phyloP scores from a whole-genome alignment of 2,113 vertebrate species.

The Cephalophus harveyi region DNA sequence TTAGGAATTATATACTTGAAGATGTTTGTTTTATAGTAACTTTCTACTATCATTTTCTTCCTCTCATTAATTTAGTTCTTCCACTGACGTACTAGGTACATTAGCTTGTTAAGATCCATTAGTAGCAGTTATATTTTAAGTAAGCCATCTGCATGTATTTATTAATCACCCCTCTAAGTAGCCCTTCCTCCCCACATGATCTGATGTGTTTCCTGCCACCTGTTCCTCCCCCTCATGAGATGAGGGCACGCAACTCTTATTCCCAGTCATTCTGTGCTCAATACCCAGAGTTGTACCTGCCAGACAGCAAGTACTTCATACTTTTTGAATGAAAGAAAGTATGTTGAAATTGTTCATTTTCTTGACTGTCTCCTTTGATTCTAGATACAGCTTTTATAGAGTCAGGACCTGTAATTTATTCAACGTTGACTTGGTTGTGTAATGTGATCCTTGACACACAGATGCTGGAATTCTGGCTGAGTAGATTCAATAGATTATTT shows the following conservation, averaged over 20 bases:
- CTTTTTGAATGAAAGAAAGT: neutral
- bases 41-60: neutral
- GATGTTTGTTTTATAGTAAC: neutral
- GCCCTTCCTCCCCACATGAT: neutral
- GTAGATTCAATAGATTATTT: neutral
- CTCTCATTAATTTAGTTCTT: neutral
- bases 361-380: neutral
- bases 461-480: neutral
- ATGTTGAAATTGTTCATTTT: neutral
- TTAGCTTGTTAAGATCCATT: neutral
- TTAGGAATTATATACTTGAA: neutral
- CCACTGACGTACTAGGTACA: neutral
- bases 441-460: neutral
- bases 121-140: constrained; percentile 26
- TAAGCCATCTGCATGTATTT: neutral
- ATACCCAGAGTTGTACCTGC: neutral
- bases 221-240: neutral
- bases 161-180: neutral
- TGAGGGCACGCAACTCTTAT: neutral
- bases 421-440: neutral
- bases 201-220: neutral
- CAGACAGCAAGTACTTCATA: rapidly evolving
- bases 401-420: neutral
- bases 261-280: neutral
- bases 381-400: neutral